Conservation (phyloP, 1,140 invertebrate species). For the Eumaeus atala region DNA sequence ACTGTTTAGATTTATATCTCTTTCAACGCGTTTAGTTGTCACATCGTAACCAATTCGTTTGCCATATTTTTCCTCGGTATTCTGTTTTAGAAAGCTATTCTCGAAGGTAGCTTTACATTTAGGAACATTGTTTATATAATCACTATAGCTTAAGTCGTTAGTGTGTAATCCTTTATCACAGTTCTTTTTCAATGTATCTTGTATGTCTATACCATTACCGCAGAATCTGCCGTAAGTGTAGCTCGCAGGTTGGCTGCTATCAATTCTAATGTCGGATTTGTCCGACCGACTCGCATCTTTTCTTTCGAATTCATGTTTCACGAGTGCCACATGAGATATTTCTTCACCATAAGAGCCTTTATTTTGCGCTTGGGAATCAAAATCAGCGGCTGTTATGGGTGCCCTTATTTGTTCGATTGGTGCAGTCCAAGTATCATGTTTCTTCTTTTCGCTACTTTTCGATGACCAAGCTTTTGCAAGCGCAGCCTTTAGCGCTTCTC, state of each 20-base stretch:
- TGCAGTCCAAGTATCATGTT: constrained; percentile 66
- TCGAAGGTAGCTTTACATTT: constrained; percentile 71
- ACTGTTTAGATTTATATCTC: constrained; percentile 58
- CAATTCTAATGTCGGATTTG: constrained; percentile 41
- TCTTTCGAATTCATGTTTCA: constrained; percentile 62
- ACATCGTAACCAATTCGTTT: constrained; percentile 62
- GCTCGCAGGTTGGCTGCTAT: constrained; percentile 45
- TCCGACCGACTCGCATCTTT: constrained; percentile 49
- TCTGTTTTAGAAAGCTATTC: constrained; percentile 67
- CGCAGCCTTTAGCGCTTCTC: constrained; percentile 68
- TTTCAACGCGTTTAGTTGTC: constrained; percentile 52
- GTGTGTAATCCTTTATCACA: constrained; percentile 70
- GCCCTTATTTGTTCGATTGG: constrained; percentile 56
- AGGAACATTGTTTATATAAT: constrained; percentile 70
- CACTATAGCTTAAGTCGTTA: constrained; percentile 59
- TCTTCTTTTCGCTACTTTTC: constrained; percentile 67
- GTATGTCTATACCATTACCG: constrained; percentile 60
- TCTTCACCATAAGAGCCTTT: constrained; percentile 49
- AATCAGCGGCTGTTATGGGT: constrained; percentile 52
- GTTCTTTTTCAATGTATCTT: constrained; percentile 66
- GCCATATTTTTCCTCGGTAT: constrained; percentile 54
- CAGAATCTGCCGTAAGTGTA: constrained; percentile 50
- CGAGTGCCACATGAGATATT: constrained; percentile 52
- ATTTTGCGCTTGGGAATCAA: constrained; percentile 42
- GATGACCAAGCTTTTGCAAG: constrained; percentile 73